Conservation (phyloP, 2,888 invertebrate species). For the Drosophila atroscutellata region DNA sequence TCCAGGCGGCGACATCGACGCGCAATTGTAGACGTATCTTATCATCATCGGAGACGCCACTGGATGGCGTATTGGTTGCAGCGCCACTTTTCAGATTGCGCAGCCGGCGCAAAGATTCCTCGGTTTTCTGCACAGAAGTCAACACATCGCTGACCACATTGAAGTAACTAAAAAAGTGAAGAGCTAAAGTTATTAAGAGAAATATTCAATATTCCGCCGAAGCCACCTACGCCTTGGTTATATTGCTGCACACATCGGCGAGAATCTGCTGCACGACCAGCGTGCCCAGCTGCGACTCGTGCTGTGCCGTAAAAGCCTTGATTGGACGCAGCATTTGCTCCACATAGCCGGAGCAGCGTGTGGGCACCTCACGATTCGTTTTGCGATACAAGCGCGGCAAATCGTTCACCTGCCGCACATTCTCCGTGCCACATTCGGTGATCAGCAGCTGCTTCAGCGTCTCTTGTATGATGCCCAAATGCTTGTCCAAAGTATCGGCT, state of each 20-base stretch:
- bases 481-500: slow-evolving; percentile 55
- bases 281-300: slow-evolving; percentile 81
- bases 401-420: slow-evolving; percentile 94
- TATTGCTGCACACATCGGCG: slow-evolving; percentile 84
- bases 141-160: slow-evolving; percentile 93
- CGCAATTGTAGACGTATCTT: slow-evolving; percentile 96
- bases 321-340: slow-evolving; percentile 88
- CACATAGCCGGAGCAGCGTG: slow-evolving; percentile 92
- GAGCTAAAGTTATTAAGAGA: background rate
- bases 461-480: slow-evolving; percentile 84
- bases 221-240: slow-evolving; percentile 87
- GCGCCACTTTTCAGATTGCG: slow-evolving; percentile 92
- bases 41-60: slow-evolving; percentile 91
- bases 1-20: slow-evolving; percentile 93
- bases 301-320: slow-evolving; percentile 83
- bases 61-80: slow-evolving; percentile 60
- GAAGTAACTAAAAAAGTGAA: slow-evolving; percentile 86
- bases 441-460: slow-evolving; percentile 92
- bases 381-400: slow-evolving; percentile 96
- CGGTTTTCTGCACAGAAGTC: slow-evolving; percentile 97
- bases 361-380: slow-evolving; percentile 95
- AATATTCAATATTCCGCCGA: background rate
- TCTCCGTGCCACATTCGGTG: slow-evolving; percentile 89
- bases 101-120: slow-evolving; percentile 95
- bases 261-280: slow-evolving; percentile 77